Evolutionary conservation across 2,888 invertebrate species (phyloP), one percentile per base, ranked within the genome.

Genomic region (Sicus ferrugineus): DNA sequence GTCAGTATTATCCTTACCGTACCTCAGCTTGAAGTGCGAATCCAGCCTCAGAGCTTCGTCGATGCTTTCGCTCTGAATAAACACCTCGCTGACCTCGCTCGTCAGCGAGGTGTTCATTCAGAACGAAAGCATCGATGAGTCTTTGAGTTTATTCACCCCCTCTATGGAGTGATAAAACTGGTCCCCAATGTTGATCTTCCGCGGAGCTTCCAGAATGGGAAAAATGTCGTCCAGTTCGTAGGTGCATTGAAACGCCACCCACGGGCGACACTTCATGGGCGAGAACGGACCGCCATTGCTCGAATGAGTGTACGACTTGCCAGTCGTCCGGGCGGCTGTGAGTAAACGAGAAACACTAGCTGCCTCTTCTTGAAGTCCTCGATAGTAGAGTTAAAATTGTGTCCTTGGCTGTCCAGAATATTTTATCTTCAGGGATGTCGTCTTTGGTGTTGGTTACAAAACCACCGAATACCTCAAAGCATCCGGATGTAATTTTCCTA

Each of bases 241-340:
- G 77, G 89, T 89, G 74, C 93, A 91, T 78, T 94, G 92, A 28
- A 96, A 83, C 74, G 90, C 88, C 75, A 91, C 89, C 94, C 95
- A 96, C 73, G 92, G 92, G 81, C 93, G 94, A 88, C 92, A 91
- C 28, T 95, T 94, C 31, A 90, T 91, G 14, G 91, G 90, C 74
- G 91, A 46, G 89, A 88, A 79, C 0, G 78, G 77, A 54, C 80
- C 80, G 9, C 83, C 91, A n/a, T n/a, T n/a, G n/a, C n/a, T n/a
- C n/a, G n/a, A n/a, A n/a, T n/a, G n/a, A n/a, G n/a, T n/a, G n/a
- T n/a, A n/a, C n/a, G n/a, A n/a, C n/a, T n/a, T n/a, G n/a, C n/a
- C n/a, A n/a, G n/a, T n/a, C n/a, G n/a, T n/a, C n/a, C n/a, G n/a
- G n/a, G n/a, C n/a, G n/a, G n/a, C n/a, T n/a, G n/a, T n/a, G n/a